Evolutionary conservation across 2,113 vertebrate genomes (phyloP).

Genomic region (Hydrolagus affinis): DNA sequence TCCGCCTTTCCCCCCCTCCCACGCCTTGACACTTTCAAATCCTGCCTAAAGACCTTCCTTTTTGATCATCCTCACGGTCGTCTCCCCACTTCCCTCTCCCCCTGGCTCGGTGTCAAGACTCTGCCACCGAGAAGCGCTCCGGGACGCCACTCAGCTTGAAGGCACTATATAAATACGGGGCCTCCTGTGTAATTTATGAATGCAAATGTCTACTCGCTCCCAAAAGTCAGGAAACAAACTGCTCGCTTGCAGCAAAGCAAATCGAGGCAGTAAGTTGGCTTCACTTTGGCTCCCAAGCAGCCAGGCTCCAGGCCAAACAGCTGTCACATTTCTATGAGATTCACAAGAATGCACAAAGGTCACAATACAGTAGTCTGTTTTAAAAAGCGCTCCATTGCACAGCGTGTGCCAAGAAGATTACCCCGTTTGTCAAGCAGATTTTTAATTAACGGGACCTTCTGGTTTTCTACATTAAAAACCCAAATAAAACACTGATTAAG

Average conservation of each 20-base stretch:
- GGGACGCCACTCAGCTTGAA: too few species aligned
- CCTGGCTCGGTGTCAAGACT: too few species aligned
- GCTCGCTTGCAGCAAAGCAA: background rate
- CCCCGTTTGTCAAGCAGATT: too few species aligned
- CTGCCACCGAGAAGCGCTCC: too few species aligned
- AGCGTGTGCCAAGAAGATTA: background rate
- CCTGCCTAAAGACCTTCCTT: too few species aligned
- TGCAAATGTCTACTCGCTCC: background rate
- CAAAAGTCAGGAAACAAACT: background rate
- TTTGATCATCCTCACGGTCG: too few species aligned
- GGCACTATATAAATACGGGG: background rate
- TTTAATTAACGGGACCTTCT: too few species aligned
- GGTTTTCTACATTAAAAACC: too few species aligned
- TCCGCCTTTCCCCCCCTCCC: too few species aligned
- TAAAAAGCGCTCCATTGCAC: background rate
- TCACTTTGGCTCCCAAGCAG: background rate
- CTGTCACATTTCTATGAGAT: conserved; percentile 1
- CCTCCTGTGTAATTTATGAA: conserved; percentile 12
- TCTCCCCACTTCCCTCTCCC: too few species aligned
- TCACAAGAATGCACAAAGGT: background rate
- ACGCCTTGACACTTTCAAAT: too few species aligned
- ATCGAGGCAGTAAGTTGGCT: background rate
- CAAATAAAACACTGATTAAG: too few species aligned
- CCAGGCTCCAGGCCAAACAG: background rate
- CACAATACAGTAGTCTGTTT: background rate